A percentile compares a stretch with the other conserved stretches of the same genome.
Evolutionary conservation across 2,888 invertebrate species (phyloP).

Genomic region (Spisula subtruncata): DNA sequence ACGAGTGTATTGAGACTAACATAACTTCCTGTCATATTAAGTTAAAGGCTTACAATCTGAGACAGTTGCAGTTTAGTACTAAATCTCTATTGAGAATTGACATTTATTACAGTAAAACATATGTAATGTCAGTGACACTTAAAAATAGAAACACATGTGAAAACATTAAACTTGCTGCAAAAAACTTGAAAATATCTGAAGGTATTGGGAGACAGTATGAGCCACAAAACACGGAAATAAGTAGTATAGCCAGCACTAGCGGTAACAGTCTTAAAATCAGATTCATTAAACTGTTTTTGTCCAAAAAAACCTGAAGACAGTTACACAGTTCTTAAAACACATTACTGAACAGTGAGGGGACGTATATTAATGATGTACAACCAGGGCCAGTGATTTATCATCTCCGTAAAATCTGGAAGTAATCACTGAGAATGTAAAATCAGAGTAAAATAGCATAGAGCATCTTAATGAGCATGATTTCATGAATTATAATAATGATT

Average conservation of each 20-base stretch:
- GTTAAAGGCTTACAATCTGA: slow-evolving; percentile 5
- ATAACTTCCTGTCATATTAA: neutral
- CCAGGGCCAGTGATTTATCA: neutral
- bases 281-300: slow-evolving; percentile 5
- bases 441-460: neutral
- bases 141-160: neutral
- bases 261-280: neutral
- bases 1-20: too few relatives aligned
- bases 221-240: neutral
- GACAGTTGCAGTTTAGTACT: neutral
- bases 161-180: neutral
- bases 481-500: neutral
- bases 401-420: neutral
- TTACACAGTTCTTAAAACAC: neutral
- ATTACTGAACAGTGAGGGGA: neutral
- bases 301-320: neutral
- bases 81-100: neutral
- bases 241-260: neutral
- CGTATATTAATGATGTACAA: neutral
- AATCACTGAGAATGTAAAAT: neutral
- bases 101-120: neutral
- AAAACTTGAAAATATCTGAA: neutral
- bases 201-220: neutral
- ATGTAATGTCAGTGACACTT: neutral
- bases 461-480: neutral